phyloP scores from a whole-genome alignment of 1,140 invertebrate genomes.

The Scaptomyza pallida region DNA sequence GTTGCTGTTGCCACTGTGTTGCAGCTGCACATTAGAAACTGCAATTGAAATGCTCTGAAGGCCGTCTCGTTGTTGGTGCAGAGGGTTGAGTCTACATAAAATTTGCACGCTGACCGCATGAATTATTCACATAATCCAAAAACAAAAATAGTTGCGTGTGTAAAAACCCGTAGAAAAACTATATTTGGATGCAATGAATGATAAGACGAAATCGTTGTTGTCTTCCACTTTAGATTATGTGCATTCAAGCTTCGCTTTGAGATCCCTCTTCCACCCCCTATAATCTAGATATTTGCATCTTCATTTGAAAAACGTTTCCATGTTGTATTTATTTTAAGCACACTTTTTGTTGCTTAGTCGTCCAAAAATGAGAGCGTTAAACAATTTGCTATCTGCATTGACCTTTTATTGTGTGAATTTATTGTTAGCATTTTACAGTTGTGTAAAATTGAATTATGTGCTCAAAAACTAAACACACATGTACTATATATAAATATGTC shows the following conservation, averaged over 20 bases:
- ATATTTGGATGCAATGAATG: constrained; percentile 18
- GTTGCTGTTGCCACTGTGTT: neutral
- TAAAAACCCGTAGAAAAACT: constrained; percentile 19
- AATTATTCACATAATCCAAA: constrained; percentile 46
- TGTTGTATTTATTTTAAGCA: too few species aligned
- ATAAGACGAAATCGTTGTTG: constrained; percentile 15
- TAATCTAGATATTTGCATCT: too few species aligned
- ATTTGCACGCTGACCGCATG: constrained; percentile 38
- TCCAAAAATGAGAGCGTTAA: too few species aligned
- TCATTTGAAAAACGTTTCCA: too few species aligned
- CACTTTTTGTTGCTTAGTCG: too few species aligned
- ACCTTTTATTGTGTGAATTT: too few species aligned
- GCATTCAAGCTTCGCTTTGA: neutral
- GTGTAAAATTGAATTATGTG: too few species aligned
- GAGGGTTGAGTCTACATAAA: neutral
- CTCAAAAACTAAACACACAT: too few species aligned
- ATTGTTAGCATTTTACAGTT: too few species aligned
- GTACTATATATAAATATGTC: too few species aligned
- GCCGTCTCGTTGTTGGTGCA: neutral
- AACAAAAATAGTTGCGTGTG: constrained; percentile 18
- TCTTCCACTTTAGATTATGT: neutral
- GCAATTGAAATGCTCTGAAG: constrained; percentile 48
- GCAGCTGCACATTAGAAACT: constrained; percentile 37
- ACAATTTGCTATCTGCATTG: too few species aligned
- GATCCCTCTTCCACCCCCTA: neutral